Evolutionary conservation across 2,797 vertebrate genomes (phyloP), one percentile per base, ranked within the genome.

Genomic region (Gila robusta): DNA sequence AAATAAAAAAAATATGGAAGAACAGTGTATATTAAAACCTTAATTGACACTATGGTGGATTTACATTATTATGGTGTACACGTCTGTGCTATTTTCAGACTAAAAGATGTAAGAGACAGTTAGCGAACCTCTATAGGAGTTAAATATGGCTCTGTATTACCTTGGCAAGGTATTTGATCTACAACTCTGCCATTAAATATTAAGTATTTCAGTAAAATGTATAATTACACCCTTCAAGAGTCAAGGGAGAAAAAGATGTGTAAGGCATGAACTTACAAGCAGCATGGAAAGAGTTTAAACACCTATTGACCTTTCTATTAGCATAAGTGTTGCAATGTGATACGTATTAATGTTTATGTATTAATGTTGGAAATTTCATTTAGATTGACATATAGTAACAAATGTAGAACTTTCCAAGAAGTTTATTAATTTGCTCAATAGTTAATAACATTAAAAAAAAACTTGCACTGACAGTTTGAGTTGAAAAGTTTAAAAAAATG

Each of bases 111-210:
- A 47, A 17, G 35, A 54, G 9, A 44, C n/a, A 47, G 37, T 64
- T 26, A 62, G 14, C 37, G 16, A 32, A 6, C 16, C 26, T 32
- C n/a, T 21, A 79, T 28, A 10, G 17, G 0, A 32, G 21, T 69
- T 3, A 81, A 70, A 54, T 12, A 70, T 54, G 28, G 32, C 21
- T 81, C 4, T 67, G 26, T 44, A 19, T 12, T 47, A 47, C 26
- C 28, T 9, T 35, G 19, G 64, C 41, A 37, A 81, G 79, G n/a
- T 56, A 77, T 77, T n/a, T 9, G 64, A 71, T 82, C 67, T 82
- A 72, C 14, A 56, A 54, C 32, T 26, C 44, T 69, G 2, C 14
- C 21, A 70, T 70, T n/a, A 47, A 76, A 76, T 49, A 26, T 83
- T 74, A 66, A 49, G 1, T 11, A 66, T 37, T 83, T 76, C 5